These are phyloP conservation scores for Fabriciana adippe DNA, from an alignment of 2,888 invertebrate species.

Conservation along the genomic window DNA sequence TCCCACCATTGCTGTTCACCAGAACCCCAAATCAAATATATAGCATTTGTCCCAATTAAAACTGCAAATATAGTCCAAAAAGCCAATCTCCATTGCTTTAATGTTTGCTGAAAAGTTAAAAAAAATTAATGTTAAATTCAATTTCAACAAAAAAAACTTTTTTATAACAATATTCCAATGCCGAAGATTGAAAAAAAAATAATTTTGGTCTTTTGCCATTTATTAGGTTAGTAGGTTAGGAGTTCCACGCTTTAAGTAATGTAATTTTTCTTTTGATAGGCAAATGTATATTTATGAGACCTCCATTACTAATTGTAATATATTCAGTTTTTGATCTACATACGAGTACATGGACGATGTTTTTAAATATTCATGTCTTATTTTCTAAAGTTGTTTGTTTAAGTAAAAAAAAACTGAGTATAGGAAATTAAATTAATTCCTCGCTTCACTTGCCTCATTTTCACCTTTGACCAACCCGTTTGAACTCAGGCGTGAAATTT, in stretches of 20 bases:
- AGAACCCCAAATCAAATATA: slow-evolving; percentile 87
- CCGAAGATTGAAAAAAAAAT: no score
- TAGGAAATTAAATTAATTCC: slow-evolving; percentile 32
- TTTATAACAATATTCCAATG: neutral
- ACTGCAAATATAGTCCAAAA: slow-evolving; percentile 90
- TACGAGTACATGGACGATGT: no score
- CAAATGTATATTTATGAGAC: no score
- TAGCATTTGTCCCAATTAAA: slow-evolving; percentile 84
- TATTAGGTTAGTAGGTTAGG: no score
- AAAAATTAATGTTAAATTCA: slow-evolving; percentile 12
- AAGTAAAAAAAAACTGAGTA: neutral
- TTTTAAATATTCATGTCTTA: no score
- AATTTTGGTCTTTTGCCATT: no score
- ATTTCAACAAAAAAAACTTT: neutral
- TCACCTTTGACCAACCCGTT: slow-evolving; percentile 41
- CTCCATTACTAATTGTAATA: no score
- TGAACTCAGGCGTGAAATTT: slow-evolving; percentile 32
- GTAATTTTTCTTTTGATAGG: no score
- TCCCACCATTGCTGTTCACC: slow-evolving; percentile 91
- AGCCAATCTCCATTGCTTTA: slow-evolving; percentile 87
- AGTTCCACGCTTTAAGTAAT: no score
- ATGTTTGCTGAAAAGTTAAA: slow-evolving; percentile 79
- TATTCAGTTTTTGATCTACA: no score
- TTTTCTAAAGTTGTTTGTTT: neutral
- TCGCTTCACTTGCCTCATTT: slow-evolving; percentile 40